Evolutionary conservation across 2,797 vertebrate genomes (phyloP).

Genomic region (Gymnothorax javanicus): DNA sequence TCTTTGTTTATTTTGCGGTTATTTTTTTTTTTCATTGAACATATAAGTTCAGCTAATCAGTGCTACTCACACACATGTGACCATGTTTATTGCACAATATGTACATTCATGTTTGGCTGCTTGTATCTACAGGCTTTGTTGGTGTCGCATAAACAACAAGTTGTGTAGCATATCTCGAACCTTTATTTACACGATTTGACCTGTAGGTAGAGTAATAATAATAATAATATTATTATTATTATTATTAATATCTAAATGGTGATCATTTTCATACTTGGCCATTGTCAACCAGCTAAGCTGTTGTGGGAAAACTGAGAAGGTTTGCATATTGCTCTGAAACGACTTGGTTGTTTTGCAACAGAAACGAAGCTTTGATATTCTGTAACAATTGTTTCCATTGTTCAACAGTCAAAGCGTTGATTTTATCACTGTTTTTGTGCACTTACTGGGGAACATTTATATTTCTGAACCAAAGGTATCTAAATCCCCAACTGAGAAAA

Average conservation of each 20-base stretch:
- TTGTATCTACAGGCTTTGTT: background rate
- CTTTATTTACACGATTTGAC: background rate
- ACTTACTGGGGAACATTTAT: background rate
- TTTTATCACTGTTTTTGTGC: background rate
- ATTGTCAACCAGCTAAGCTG: background rate
- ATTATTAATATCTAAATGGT: too few species aligned
- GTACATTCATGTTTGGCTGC: background rate
- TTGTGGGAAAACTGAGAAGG: background rate
- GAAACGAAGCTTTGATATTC: background rate
- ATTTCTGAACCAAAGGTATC: too few species aligned
- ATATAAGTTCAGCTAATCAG: background rate
- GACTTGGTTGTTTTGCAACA: background rate
- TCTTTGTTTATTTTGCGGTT: background rate
- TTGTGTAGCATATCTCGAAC: too few species aligned
- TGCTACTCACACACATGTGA: background rate
- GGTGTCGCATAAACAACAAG: background rate
- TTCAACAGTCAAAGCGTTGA: background rate
- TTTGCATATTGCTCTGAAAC: background rate
- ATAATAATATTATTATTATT: too few species aligned
- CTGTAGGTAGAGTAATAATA: background rate
- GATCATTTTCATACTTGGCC: background rate
- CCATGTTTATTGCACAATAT: background rate
- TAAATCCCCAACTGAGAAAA: background rate
- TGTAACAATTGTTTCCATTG: background rate
- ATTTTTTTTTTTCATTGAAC: background rate